A percentile compares a stretch with the other conserved stretches of the same genome.
phyloP scores from a whole-genome alignment of 1,140 invertebrate species.

The Phenacoccus solenopsis region DNA sequence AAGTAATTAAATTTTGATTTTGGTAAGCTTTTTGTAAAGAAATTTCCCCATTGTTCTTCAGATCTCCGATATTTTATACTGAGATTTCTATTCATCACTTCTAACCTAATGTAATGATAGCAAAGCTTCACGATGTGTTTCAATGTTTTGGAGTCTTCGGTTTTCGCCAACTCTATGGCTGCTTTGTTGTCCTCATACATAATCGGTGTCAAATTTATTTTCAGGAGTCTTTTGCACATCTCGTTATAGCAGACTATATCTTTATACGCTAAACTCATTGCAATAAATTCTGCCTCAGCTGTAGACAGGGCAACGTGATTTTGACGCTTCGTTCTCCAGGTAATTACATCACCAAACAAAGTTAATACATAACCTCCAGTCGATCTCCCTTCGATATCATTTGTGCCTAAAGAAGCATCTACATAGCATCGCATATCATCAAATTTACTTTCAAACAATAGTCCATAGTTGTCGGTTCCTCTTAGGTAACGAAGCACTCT shows the following conservation, averaged over 20 bases:
- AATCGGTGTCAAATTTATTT: too few species aligned
- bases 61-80: neutral
- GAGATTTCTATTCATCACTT: neutral
- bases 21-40: neutral
- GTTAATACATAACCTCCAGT: constrained; percentile 26
- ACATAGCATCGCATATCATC: constrained; percentile 22
- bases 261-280: constrained; percentile 26
- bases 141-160: too few species aligned
- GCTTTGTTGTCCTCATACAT: too few species aligned
- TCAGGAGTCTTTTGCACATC: neutral
- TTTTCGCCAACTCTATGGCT: too few species aligned
- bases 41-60: neutral
- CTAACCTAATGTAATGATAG: neutral
- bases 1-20: neutral
- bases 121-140: neutral
- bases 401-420: constrained; percentile 23
- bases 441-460: constrained; percentile 19
- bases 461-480: constrained; percentile 22
- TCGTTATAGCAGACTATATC: constrained; percentile 21
- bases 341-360: constrained; percentile 23
- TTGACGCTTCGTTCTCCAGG: constrained; percentile 27
- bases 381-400: constrained; percentile 28
- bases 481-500: constrained; percentile 29
- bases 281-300: constrained; percentile 29
- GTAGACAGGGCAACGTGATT: constrained; percentile 25